Base-by-base conservation (phyloP, 2,888 invertebrate species). In the Lutraria lutraria region DNA sequence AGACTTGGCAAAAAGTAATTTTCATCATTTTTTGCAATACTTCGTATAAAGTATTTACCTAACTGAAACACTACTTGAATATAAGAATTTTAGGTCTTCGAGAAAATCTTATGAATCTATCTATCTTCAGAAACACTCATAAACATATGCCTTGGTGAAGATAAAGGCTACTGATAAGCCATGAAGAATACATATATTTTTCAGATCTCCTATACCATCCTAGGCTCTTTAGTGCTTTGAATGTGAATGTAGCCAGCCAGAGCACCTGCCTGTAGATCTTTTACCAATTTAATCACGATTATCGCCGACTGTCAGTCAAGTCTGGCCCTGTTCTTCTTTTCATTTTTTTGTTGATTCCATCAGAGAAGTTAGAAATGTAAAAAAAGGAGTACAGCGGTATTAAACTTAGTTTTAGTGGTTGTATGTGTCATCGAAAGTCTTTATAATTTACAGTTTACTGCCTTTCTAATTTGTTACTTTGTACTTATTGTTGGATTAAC, bases 121-220 rank as follows among this genome's bases (percentile, higher is more conserved):
- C 90, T 90, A 88, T 90, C 90, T 86, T 76, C 89, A 76, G 86
- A 76, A 90, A 84, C 88, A 85, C 90, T 90, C 88, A 88, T 88
- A 90, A 90, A 90, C 90, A 90, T 82, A 90, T 86, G 90, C 83
- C 84, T 83, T 76, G 72, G 84, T 79, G 63, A 54, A 88, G 90
- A 90, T 90, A 90, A 86, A 81, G 82, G 82, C 60, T 68, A 83
- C 52, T 68, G 89, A 89, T 89, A 89, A 89, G 89, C 83, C 60
- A 63, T 80, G 86, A 86, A 86, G 83, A 83, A 89, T 86, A 89
- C 86, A 89, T 89, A 86, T 85, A 80, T 83, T 89, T 88, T 89
- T 82, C 54, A 80, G 87, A 85, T 88, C 85, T 89, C 54, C n/a
- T 83, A 53, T 85, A 68, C 81, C 85, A 88, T 82, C 88, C 72